A percentile compares a stretch with the other conserved stretches of the same genome.
Conservation (phyloP, 2,797 vertebrate genomes). For the Gadopsis bispinosus region DNA sequence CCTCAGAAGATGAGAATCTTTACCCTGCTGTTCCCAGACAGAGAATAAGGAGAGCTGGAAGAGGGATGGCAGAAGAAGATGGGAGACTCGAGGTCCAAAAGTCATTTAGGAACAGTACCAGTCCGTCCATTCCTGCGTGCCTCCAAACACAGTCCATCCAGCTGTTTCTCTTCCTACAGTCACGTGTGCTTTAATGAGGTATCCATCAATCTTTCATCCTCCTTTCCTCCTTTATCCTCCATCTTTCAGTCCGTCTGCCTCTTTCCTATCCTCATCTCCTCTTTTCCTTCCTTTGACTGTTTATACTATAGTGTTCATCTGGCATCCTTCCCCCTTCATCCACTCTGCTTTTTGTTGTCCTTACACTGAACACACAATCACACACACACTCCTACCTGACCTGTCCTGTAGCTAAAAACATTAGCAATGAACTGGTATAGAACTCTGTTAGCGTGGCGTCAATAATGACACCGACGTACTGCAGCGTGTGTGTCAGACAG, state of each 20-base stretch:
- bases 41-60: conserved; percentile 49
- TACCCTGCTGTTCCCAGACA: conserved; percentile 47
- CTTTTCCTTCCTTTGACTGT: not conserved
- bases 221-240: not conserved
- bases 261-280: not conserved
- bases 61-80: conserved; percentile 31
- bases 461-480: not conserved
- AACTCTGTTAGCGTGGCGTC: conserved; percentile 13
- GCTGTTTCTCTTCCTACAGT: conserved; percentile 25
- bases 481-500: conserved; percentile 16
- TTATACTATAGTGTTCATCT: not conserved
- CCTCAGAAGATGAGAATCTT: conserved; percentile 58
- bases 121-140: conserved; percentile 21
- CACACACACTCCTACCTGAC: not conserved
- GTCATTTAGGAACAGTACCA: conserved; percentile 48
- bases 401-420: not conserved
- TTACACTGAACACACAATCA: not conserved
- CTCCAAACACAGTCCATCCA: conserved; percentile 48
- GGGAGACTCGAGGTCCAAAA: conserved; percentile 38
- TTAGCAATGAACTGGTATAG: conserved; percentile 1
- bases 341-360: not conserved
- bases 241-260: not conserved
- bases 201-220: conserved; percentile 32
- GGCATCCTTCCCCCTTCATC: not conserved
- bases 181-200: conserved; percentile 37